Evolutionary conservation across 2,888 invertebrate genomes (phyloP), one percentile per base, ranked within the genome.

Genomic region (Leucophenga maculata): DNA sequence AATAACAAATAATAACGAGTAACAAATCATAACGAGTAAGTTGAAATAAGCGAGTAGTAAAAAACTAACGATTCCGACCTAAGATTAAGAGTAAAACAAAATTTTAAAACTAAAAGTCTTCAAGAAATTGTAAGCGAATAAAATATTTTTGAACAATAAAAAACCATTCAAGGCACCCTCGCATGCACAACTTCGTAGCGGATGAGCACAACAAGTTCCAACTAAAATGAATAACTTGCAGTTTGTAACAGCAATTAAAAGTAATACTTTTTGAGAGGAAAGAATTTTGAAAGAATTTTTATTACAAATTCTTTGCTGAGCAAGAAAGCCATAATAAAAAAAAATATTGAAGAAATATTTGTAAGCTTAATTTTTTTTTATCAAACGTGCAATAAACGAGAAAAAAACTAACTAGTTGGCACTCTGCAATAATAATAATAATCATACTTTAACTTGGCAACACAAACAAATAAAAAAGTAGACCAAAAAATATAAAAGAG

Each of bases 401-500:
- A 16, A 39, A 39, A 60, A 60, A 31, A n/a, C n/a, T n/a, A n/a
- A n/a, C n/a, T 60, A 18, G 60, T 60, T 32, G 39, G 31, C 32
- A 60, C n/a, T n/a, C n/a, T n/a, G 11, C 39, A 60, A 31, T 59
- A 60, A 60, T 60, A 39, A 60, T 32, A 39, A 39, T 39, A 39
- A 39, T 39, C 3, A 39, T 39, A 39, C 39, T 39, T 39, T 39
- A 3, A 39, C 1, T 39, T 39, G 39, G 39, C 39, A 39, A 9
- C 39, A 11, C 39, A 39, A 39, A 11, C 39, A 39, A 26, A 26
- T 26, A 26, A 39, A 39, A 39, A 39, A 39, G 6, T 39, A 39
- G 8, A 39, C 39, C 3, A 39, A 60, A 16, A 60, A 20, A 6
- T 18, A 60, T 8, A 39, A 6, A 39, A 59, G n/a, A n/a, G n/a